These are phyloP conservation scores for Embidobia sp. DNA, from an alignment of 2,888 invertebrate genomes.

Conservation along the genomic window DNA sequence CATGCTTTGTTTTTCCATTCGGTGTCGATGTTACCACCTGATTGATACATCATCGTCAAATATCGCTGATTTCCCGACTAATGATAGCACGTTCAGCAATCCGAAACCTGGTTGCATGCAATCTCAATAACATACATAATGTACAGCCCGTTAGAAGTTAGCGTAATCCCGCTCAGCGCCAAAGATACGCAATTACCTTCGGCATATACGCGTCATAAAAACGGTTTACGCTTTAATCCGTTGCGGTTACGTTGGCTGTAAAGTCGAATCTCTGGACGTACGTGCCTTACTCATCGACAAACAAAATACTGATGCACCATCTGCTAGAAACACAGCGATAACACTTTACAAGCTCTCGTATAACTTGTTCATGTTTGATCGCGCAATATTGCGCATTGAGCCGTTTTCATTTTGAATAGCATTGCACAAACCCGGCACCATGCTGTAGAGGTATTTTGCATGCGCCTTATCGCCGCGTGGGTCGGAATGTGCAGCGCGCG, in stretches of 20 bases:
- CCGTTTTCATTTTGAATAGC: slow-evolving; percentile 46
- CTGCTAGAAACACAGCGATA: slow-evolving; percentile 61
- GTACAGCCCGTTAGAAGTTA: slow-evolving; percentile 49
- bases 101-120: slow-evolving; percentile 28
- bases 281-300: slow-evolving; percentile 53
- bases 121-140: slow-evolving; percentile 62
- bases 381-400: slow-evolving; percentile 52
- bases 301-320: slow-evolving; percentile 58
- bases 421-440: no score
- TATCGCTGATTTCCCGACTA: slow-evolving; percentile 23
- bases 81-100: slow-evolving; percentile 37
- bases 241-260: slow-evolving; percentile 61
- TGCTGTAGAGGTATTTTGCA: no score
- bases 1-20: no score
- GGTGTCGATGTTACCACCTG: no score
- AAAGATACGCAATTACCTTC: slow-evolving; percentile 65
- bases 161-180: slow-evolving; percentile 49
- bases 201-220: slow-evolving; percentile 64
- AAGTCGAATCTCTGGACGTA: slow-evolving; percentile 56
- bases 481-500: no score
- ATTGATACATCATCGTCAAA: slow-evolving; percentile 32
- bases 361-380: slow-evolving; percentile 64
- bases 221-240: slow-evolving; percentile 64
- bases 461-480: no score
- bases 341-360: slow-evolving; percentile 63